Evolutionary conservation across 2,888 invertebrate genomes (phyloP).

Genomic region (Drosophila acutilabella): DNA sequence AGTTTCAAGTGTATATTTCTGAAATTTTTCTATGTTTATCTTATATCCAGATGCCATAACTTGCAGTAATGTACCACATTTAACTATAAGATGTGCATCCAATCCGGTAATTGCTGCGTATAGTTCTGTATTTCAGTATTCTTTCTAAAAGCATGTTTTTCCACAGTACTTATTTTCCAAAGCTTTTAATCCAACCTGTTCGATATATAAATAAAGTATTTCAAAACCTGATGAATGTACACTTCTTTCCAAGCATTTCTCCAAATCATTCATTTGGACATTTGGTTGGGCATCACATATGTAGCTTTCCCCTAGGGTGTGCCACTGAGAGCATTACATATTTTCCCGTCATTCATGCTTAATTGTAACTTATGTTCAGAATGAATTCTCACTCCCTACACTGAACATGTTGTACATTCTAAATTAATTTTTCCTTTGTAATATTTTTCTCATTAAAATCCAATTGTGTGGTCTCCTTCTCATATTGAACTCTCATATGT

Average conservation of each 20-base stretch:
- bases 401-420: neutral
- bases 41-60: too few species aligned
- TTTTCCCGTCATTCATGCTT: constrained; percentile 9
- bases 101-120: too few species aligned
- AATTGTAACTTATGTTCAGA: constrained; percentile 12
- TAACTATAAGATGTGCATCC: too few species aligned
- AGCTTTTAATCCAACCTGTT: constrained; percentile 34
- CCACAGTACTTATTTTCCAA: constrained; percentile 30
- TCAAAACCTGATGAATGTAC: constrained; percentile 29
- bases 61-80: too few species aligned
- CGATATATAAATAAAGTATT: constrained; percentile 29
- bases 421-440: neutral
- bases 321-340: neutral
- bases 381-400: neutral
- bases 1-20: too few species aligned
- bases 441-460: neutral
- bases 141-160: constrained; percentile 26
- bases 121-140: constrained; percentile 15
- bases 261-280: constrained; percentile 21
- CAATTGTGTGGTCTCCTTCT: neutral
- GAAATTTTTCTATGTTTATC: too few species aligned
- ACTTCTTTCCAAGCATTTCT: constrained; percentile 13
- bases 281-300: neutral
- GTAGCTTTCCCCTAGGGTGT: neutral
- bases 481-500: neutral